phyloP scores from a whole-genome alignment of 1,140 invertebrate genomes.

The Choristoneura fumiferana region DNA sequence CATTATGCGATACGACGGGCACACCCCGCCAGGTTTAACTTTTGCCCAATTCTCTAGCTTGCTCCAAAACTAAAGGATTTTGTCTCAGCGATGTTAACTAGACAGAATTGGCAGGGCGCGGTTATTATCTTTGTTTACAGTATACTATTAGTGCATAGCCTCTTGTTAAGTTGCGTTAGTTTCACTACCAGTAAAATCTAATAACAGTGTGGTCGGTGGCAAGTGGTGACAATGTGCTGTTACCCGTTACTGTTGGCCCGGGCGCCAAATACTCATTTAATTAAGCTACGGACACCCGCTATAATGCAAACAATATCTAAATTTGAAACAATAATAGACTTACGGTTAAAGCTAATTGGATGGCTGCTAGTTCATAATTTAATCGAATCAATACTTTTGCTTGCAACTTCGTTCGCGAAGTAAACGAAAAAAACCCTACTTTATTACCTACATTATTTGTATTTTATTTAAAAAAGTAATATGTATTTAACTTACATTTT shows the following conservation, averaged over 20 bases:
- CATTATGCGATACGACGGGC: too few species aligned
- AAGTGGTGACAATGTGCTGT: constrained; percentile 46
- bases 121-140: not conserved
- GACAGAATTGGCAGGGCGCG: too few species aligned
- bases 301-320: constrained; percentile 18
- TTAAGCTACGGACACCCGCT: constrained; percentile 23
- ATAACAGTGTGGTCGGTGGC: constrained; percentile 36
- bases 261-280: constrained; percentile 32
- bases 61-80: too few species aligned
- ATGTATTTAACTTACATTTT: too few species aligned
- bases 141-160: constrained; percentile 5
- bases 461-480: too few species aligned
- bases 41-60: too few species aligned
- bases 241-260: constrained; percentile 22
- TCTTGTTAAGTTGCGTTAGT: constrained; percentile 16
- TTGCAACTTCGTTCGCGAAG: too few species aligned
- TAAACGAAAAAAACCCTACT: too few species aligned
- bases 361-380: not conserved
- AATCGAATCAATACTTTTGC: too few species aligned
- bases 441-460: too few species aligned
- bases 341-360: constrained; percentile 1
- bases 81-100: too few species aligned
- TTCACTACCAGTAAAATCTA: constrained; percentile 37
- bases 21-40: too few species aligned
- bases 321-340: constrained; percentile 13